Evolutionary conservation across 2,888 invertebrate genomes (phyloP).

Genomic region (Seira musarum): DNA sequence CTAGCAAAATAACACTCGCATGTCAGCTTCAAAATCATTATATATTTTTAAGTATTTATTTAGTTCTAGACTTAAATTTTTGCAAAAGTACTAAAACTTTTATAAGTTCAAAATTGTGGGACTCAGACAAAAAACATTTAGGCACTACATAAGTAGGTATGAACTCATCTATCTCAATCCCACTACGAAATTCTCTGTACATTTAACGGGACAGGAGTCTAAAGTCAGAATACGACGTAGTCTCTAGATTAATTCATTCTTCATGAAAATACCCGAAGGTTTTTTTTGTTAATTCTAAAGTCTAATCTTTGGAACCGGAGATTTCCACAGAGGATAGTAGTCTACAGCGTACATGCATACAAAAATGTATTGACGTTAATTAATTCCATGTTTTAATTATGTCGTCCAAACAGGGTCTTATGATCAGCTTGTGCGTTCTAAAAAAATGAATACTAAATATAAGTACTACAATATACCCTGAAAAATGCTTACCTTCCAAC

Average conservation of each 20-base stretch:
- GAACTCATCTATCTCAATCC: background rate
- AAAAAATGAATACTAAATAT: background rate
- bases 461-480: background rate
- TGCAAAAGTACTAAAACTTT: slow-evolving; percentile 30
- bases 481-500: background rate
- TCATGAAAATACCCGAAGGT: background rate
- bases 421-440: background rate
- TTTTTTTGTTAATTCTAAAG: background rate
- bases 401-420: background rate
- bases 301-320: no score
- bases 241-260: background rate
- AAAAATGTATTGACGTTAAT: background rate
- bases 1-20: no score
- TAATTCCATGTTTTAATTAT: slow-evolving; percentile 10
- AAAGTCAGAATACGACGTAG: no score
- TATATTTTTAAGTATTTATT: background rate
- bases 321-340: background rate
- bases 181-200: no score
- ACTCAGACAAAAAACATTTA: slow-evolving; percentile 38
- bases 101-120: slow-evolving; percentile 44
- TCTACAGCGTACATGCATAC: background rate
- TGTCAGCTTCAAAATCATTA: no score
- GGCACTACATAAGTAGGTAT: background rate
- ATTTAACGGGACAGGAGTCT: no score
- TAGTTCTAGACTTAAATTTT: slow-evolving; percentile 19